Evolutionary conservation across 2,113 vertebrate genomes (phyloP), one percentile per base, ranked within the genome.

Genomic region (Mastomys coucha): DNA sequence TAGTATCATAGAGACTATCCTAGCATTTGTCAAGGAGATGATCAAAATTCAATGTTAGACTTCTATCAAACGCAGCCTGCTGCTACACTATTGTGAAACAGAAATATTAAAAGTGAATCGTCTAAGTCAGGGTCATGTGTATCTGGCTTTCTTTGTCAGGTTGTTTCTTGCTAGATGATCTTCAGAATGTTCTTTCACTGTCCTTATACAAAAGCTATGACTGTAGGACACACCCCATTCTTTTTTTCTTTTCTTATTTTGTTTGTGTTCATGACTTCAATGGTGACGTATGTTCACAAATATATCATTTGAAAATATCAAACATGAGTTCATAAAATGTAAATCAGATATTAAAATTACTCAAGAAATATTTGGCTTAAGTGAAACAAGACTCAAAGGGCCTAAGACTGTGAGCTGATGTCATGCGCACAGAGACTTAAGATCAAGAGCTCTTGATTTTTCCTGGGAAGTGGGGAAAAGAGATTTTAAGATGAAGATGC

Each of bases 241-340:
- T 94, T 70, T 92, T 93, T 90, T 63, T 85, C n/a, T 85, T 42
- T 51, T 84, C 12, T 58, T 24, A 8, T 36, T 33, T n/a, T 82
- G 31, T 75, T 96, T 94, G 88, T 72, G 14, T 51, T 86, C 2
- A 89, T 19, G 42, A 22, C 13, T 89, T 75, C 92, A 81, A 11
- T 39, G 70, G 78, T 67, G 75, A 49, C 4, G 73, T 60, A 58
- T 60, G 56, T n/a, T 88, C 92, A 67, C 42, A 73, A 89, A 88
- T 72, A 67, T 63, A 14, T 65, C 84, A 2, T 81, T 28, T 89
- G 65, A 78, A 90, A 94, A 53, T 73, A 53, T 4, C 49, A 76
- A 95, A 89, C 76, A 0, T 76, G 67, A 91, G n/a, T 51, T 94
- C 6, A 60, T 80, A 39, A 69, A 84, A 19, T 31, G 24, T 84